Evolutionary conservation across 2,797 vertebrate species (phyloP), one percentile per base, ranked within the genome.

Genomic region (Pipistrellus pygmaeus): DNA sequence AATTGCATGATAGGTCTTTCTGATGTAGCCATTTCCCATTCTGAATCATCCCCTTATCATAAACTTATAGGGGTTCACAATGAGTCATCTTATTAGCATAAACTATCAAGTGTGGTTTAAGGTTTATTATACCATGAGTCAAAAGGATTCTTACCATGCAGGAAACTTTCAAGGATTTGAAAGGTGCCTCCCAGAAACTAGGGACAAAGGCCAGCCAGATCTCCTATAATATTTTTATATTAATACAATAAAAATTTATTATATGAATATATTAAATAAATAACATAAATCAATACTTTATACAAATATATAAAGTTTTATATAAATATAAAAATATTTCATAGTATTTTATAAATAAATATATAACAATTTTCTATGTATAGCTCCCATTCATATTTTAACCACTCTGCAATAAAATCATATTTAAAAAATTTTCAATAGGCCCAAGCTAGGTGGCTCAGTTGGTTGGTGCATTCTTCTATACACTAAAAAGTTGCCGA

Each of bases 91-190:
- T 27, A 20, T 35, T 53, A 71, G 7, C 35, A 85, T 85, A 71
- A 71, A 71, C 38, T 57, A 46, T 46, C 38, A 72, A 57, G 13
- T 46, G 51, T 85, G 23, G 32, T 44, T 72, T 72, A 51, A 71
- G 48, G 32, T 81, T 81, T 81, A 44, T 30, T 62, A 81, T 81
- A 57, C 25, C 17, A 55, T 41, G 35, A 55, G 71, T 72, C 41
- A 41, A 51, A 51, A 57, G 57, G 32, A 71, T 27, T 30, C 51
- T 0, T 73, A 69, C 25, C 17, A 64, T 25, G 94, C 13, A 41
- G 64, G 23, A 93, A 80, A 75, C 62, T 87, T 87, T 76, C 23
- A 87, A 72, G 76, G 17, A 90, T 87, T 90, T 94, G 38, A 27
- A 87, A 15, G 53, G 27, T 57, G 20, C 13, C 66, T 86, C 46